Evolutionary conservation across 2,888 invertebrate species (phyloP).

Genomic region (Protonemura montana): DNA sequence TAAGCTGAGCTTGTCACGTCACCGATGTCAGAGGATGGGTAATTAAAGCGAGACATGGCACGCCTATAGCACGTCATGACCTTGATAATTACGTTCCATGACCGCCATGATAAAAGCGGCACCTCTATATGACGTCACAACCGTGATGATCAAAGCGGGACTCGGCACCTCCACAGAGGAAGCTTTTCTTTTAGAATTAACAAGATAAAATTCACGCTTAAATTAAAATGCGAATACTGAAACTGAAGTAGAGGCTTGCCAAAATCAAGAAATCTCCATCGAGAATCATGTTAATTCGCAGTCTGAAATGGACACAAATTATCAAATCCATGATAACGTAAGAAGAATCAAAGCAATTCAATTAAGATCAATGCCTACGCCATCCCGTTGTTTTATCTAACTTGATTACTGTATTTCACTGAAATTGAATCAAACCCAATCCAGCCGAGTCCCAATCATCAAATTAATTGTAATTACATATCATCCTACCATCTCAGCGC

Average conservation of each 20-base stretch:
- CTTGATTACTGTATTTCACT: background rate
- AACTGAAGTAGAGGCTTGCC: background rate
- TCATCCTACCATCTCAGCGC: background rate
- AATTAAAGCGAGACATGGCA: too few species aligned
- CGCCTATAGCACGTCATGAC: too few species aligned
- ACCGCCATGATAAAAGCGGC: too few species aligned
- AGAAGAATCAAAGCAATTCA: background rate
- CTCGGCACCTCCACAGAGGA: background rate
- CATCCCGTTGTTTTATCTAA: background rate
- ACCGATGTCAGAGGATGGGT: too few species aligned
- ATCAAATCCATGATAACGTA: background rate
- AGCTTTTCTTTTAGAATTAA: too few species aligned
- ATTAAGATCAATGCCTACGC: background rate
- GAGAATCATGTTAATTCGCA: background rate
- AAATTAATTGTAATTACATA: constrained; percentile 20
- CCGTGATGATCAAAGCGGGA: background rate
- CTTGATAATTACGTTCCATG: too few species aligned
- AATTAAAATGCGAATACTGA: background rate
- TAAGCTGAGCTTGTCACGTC: too few species aligned
- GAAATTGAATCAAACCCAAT: constrained; percentile 26
- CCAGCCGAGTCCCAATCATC: background rate
- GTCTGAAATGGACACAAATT: background rate
- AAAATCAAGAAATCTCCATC: background rate
- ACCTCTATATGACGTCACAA: too few species aligned
- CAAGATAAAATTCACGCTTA: background rate